phyloP scores from a whole-genome alignment of 2,888 invertebrate genomes.

The Drosophila kambysellisi region DNA sequence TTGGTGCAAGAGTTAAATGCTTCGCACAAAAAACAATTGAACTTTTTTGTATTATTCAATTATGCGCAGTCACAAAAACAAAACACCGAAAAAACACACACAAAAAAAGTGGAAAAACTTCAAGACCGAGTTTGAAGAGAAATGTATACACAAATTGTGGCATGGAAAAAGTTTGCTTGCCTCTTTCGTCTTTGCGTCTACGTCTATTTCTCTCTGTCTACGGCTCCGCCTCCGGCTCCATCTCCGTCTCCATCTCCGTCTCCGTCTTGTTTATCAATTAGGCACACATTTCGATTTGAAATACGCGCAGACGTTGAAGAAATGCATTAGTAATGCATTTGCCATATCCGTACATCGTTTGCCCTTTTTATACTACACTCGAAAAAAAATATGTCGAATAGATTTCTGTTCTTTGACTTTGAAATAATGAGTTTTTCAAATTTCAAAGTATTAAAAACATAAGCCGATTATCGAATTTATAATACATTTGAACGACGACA shows the following conservation, averaged over 20 bases:
- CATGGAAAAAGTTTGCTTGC: constrained; percentile 27
- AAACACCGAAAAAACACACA: constrained; percentile 1
- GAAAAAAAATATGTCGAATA: neutral
- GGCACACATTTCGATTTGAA: constrained; percentile 57
- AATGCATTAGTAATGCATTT: constrained; percentile 65
- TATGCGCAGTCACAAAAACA: constrained; percentile 49
- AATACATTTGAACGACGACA: neutral
- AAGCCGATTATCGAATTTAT: neutral
- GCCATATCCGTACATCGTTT: constrained; percentile 35
- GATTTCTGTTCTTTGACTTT: neutral
- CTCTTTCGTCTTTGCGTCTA: neutral
- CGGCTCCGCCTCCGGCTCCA: neutral
- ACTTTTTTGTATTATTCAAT: constrained; percentile 68
- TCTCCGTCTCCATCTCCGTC: constrained; percentile 2
- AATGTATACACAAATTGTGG: constrained; percentile 24
- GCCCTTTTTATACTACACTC: constrained; percentile 35
- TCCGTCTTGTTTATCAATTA: constrained; percentile 73
- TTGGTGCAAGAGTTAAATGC: constrained; percentile 18
- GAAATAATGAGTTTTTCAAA: neutral
- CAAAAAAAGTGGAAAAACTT: constrained; percentile 36
- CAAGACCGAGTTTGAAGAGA: constrained; percentile 30
- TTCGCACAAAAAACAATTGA: constrained; percentile 58
- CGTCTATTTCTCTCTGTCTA: neutral
- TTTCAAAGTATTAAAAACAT: neutral
- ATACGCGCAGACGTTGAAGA: constrained; percentile 36